Base-by-base conservation (phyloP, 1,140 invertebrate species). In the Diorhabda carinulata region DNA sequence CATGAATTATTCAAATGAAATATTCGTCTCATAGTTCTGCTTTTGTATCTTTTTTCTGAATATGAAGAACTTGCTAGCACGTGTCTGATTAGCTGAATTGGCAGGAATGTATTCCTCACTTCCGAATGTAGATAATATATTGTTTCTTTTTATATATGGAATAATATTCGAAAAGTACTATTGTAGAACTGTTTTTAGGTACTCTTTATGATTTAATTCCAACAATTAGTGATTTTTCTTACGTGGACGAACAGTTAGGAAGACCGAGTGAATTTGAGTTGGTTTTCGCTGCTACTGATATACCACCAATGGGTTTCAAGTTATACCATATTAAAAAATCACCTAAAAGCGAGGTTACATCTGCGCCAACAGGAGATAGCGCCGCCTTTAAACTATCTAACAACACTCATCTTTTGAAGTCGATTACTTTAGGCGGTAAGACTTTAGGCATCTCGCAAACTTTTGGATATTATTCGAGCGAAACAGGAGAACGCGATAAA, bases 241-340 rank as follows among this genome's bases (percentile, higher is more conserved):
- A 73, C 42, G 61, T 76, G 4, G 61, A 66, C 40, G 42, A 66
- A 25, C 9, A 69, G 57, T 45, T n/a, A 8, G 61, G 63, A 47
- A 47, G 3, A 8, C 69, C 72, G 8, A 66, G 66, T 47, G 62
- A 60, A 10, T 59, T 82, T 64, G 91, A 92, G 68, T 79, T 93
- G 2, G 83, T 90, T 25, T 92, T 93, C 78, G 75, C 84, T 57
- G 87, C 88, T 3, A 77, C 81, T 57, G 81, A 86, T 56, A 74
- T 92, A 2, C 89, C 90, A 6, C 81, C 90, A 1, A 67, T 92
- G 42, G 90, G 91, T 2, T 87, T 86, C 69, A 82, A 84, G 7
- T 84, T 86, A 0, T 92, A 85, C 74, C 86, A 85, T 63, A 80
- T 92, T 5, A 64, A 43, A 64, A 52, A 44, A 47, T 5, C 6